These are phyloP conservation scores for Melangyna quadrimaculata DNA, from an alignment of 2,888 invertebrate species.

Conservation along the genomic window DNA sequence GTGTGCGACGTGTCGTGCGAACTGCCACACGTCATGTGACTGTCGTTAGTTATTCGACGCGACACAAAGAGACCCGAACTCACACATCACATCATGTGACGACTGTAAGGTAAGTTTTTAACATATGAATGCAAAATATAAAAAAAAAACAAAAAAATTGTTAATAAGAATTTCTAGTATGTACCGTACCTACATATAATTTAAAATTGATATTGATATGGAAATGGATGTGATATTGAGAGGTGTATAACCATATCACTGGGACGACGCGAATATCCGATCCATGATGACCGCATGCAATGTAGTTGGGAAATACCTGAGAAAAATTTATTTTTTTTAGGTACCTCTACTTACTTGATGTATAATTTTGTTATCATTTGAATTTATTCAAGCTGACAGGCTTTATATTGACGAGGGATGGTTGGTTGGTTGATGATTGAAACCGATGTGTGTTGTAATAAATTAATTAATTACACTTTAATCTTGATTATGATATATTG, in stretches of 20 bases:
- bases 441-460: conserved; percentile 10
- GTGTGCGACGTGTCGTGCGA: conserved; percentile 80
- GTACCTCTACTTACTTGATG: background rate
- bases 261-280: background rate
- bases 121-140: background rate
- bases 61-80: conserved; percentile 81
- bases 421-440: background rate
- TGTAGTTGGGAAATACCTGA: conserved; percentile 29
- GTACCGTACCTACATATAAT: no score
- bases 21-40: conserved; percentile 81
- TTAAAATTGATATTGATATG: background rate
- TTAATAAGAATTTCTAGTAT: conserved; percentile 10
- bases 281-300: conserved; percentile 31
- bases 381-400: conserved; percentile 2
- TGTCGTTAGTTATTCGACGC: conserved; percentile 81
- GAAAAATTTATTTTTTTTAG: background rate
- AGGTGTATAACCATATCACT: background rate
- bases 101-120: conserved; percentile 80
- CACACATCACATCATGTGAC: conserved; percentile 81
- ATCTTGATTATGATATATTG: background rate
- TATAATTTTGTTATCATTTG: background rate
- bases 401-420: background rate
- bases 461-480: conserved; percentile 1
- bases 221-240: background rate
- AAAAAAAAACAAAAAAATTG: background rate